Evolutionary conservation across 2,888 invertebrate genomes (phyloP).

Genomic region (Leucophenga maculata): DNA sequence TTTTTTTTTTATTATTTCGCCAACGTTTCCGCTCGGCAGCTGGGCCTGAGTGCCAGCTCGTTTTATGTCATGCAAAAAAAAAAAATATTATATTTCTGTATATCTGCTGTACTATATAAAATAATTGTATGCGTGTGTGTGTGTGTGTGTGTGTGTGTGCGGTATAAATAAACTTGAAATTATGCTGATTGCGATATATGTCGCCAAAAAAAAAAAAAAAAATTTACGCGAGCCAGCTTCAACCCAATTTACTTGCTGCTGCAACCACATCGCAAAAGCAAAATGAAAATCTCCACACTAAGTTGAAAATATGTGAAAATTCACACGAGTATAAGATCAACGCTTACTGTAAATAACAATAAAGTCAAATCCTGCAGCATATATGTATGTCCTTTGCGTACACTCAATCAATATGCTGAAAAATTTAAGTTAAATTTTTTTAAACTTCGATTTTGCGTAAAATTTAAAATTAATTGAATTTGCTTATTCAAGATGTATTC

Average conservation of each 20-base stretch:
- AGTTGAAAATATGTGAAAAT: slow-evolving; percentile 41
- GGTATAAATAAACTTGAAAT: slow-evolving; percentile 47
- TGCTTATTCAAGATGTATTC: background rate
- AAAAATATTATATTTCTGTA: slow-evolving; percentile 25
- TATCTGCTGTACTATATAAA: slow-evolving; percentile 8
- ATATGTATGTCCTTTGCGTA: background rate
- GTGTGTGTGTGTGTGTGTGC: background rate
- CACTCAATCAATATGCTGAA: no score
- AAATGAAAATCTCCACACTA: slow-evolving; percentile 39
- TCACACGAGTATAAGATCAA: slow-evolving; percentile 34
- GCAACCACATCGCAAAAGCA: background rate
- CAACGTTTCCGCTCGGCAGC: background rate
- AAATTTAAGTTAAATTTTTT: no score
- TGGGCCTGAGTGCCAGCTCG: slow-evolving; percentile 8
- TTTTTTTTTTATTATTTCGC: background rate
- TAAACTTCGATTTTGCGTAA: slow-evolving; percentile 1
- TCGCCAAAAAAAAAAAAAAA: background rate
- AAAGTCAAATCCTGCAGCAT: background rate
- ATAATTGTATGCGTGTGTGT: background rate
- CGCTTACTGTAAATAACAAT: background rate
- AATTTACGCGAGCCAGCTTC: no score
- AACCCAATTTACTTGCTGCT: no score
- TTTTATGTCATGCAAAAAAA: slow-evolving; percentile 48
- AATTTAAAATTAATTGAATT: slow-evolving; percentile 1
- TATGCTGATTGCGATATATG: slow-evolving; percentile 58